Percentiles rank a stretch among this genome's conserved stretches.
Evolutionary conservation across 2,888 invertebrate genomes (phyloP).

Genomic region (Galerucella pusilla): DNA sequence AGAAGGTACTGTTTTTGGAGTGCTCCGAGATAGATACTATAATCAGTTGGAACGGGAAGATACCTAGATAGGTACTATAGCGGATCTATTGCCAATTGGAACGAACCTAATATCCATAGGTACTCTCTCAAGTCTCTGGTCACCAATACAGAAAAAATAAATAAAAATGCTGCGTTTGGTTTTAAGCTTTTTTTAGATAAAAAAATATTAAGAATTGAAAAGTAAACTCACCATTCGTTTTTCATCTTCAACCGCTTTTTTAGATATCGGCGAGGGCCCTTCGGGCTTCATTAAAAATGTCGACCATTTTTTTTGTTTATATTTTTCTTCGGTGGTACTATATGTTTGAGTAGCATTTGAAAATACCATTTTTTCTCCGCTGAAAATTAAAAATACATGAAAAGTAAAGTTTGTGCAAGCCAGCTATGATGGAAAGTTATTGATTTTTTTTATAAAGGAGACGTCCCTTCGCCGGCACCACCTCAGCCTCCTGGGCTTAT

Average conservation of each 20-base stretch:
- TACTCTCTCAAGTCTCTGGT: no score
- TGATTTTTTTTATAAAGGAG: not conserved
- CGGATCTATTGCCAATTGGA: no score
- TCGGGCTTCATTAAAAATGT: conserved; percentile 82
- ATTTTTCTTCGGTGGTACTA: conserved; percentile 22
- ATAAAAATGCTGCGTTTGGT: no score
- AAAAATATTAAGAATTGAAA: not conserved
- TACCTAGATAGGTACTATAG: no score
- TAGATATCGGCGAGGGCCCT: conserved; percentile 71
- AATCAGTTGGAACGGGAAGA: no score
- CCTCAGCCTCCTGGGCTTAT: no score
- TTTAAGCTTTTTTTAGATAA: no score
- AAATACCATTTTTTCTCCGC: conserved; percentile 33
- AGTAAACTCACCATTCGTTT: conserved; percentile 39
- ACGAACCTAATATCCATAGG: no score
- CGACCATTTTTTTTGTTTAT: conserved; percentile 73
- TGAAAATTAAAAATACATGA: not conserved
- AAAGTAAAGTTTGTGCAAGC: not conserved
- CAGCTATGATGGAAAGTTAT: no score
- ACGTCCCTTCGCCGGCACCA: no score
- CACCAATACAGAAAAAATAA: not conserved
- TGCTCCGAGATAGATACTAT: no score
- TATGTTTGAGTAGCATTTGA: conserved; percentile 37
- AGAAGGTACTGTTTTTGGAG: no score
- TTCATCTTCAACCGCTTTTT: conserved; percentile 54